Evolutionary conservation across 2,113 vertebrate genomes (phyloP), one percentile per base, ranked within the genome.

Genomic region (Lonchura striata): DNA sequence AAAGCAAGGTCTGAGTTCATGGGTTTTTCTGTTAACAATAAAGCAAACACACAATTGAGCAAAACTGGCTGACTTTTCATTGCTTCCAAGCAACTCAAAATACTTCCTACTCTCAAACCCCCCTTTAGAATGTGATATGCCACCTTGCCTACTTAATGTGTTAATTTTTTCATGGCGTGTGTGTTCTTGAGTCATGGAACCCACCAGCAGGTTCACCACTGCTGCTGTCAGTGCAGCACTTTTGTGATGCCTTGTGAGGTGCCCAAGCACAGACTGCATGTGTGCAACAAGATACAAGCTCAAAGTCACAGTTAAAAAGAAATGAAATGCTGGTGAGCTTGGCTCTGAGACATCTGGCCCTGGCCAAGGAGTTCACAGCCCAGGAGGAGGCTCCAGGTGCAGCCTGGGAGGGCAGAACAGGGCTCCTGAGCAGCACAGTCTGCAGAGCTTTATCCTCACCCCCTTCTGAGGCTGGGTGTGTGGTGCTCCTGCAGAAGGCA

Each of bases 231-330:
- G 44, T 19, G 44, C 39, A 23, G 12, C 68, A 5, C 50, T 50
- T 12, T 12, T 17, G 81, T 25, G 59, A 9, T 49, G 6, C 25
- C 80, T 13, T 41, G 14, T 28, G 49, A 54, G 25, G 22, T 71
- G 69, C 60, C 63, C 44, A 41, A 80, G 52, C n/a, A 69, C 78
- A 56, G 28, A 4, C 33, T 37, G 52, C 1, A 4, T 44, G 23
- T 46, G 22, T 68, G 63, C 56, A 37, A 21, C n/a, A 25, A 76
- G 63, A 37, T 23, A 11, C 0, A 1, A 0, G 5, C 54, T 49
- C 42, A 23, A 37, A 83, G 15, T 30, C 49, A 24, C 22, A 12
- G 23, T 22, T 15, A 7, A 28, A 59, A 75, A 71, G 28, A 69
- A 90, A 65, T 41, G 0, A 56, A 60, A 46, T 21, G 11, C 20